Percentiles rank a stretch among this genome's conserved stretches.
Evolutionary conservation across 2,888 invertebrate species (phyloP).

Genomic region (Drosophila prolongata): DNA sequence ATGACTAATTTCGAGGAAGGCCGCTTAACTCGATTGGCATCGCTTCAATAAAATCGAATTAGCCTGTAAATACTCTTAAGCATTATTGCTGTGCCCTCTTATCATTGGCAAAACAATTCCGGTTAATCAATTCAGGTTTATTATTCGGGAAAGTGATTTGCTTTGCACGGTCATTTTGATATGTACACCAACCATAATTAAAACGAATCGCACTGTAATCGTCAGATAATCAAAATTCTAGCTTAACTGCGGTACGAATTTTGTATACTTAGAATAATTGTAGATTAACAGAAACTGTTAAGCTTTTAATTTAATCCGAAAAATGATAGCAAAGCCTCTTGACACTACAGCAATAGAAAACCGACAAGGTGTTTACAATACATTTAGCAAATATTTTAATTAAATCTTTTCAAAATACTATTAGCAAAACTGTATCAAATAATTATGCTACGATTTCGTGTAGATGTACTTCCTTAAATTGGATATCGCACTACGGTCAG

Average conservation of each 20-base stretch:
- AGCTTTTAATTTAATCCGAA: too few species aligned
- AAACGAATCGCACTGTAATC: neutral
- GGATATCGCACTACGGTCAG: too few species aligned
- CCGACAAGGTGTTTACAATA: too few species aligned
- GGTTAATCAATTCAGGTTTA: neutral
- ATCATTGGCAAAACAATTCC: neutral
- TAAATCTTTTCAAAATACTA: too few species aligned
- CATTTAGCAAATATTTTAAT: too few species aligned
- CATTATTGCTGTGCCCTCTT: neutral
- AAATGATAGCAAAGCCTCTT: too few species aligned
- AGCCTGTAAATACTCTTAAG: neutral
- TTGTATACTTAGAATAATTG: too few species aligned
- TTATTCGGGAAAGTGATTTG: conserved; percentile 1
- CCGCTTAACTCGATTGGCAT: conserved; percentile 3
- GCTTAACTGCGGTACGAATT: neutral
- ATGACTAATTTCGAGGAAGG: conserved; percentile 14
- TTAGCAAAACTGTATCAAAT: too few species aligned
- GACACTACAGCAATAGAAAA: too few species aligned
- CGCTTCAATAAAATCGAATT: neutral
- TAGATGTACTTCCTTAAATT: too few species aligned
- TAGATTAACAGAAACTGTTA: too few species aligned
- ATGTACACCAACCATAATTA: neutral
- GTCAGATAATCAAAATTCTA: neutral
- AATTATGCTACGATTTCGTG: too few species aligned
- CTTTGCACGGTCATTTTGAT: neutral